These are phyloP conservation scores for Parapristionchus giblindavisi DNA, from an alignment of 2,888 invertebrate species.

Conservation along the genomic window DNA sequence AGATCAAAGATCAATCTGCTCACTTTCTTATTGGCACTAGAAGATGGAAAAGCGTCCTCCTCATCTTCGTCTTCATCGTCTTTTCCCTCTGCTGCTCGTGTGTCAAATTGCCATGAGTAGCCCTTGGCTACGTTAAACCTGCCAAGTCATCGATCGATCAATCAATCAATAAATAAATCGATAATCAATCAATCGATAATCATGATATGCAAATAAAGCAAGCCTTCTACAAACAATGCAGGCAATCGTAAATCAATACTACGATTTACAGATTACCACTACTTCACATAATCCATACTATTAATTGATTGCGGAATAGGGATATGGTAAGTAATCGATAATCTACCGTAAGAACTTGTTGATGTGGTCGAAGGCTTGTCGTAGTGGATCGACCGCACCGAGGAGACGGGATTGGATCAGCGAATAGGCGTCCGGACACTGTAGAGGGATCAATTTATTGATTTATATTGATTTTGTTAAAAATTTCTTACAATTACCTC, in stretches of 20 bases:
- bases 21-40: not conserved
- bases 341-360: conserved; percentile 33
- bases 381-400: conserved; percentile 61
- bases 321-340: conserved; percentile 1
- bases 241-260: too few relatives aligned
- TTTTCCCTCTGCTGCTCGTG: not conserved
- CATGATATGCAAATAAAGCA: too few relatives aligned
- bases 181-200: too few relatives aligned
- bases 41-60: too few relatives aligned
- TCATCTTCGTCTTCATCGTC: conserved; percentile 48
- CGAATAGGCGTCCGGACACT: conserved; percentile 37
- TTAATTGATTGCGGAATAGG: not conserved
- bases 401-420: conserved; percentile 61
- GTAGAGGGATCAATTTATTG: too few relatives aligned
- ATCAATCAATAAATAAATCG: not conserved
- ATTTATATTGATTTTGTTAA: too few relatives aligned
- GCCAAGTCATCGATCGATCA: not conserved
- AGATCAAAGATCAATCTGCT: too few relatives aligned
- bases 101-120: conserved; percentile 62
- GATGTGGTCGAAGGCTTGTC: conserved; percentile 57
- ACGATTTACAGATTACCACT: too few relatives aligned
- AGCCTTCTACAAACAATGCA: too few relatives aligned
- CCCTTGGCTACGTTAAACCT: conserved; percentile 63
- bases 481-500: too few relatives aligned
- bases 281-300: not conserved